Conservation (phyloP, 2,113 vertebrate genomes). For the Strix uralensis region DNA sequence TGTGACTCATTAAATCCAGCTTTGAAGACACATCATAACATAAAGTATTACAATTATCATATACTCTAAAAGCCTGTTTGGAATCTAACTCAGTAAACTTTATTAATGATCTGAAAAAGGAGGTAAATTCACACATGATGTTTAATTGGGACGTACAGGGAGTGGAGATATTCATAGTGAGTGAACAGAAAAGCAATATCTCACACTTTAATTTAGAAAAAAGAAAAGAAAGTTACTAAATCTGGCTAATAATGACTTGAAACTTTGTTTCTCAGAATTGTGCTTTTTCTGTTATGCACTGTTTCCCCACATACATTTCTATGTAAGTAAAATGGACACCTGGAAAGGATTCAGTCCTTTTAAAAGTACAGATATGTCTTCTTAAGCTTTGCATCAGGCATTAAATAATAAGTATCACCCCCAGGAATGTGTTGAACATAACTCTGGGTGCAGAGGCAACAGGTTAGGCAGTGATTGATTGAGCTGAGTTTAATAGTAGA, state of each 20-base stretch:
- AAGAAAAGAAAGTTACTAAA: background rate
- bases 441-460: background rate
- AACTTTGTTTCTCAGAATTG: background rate
- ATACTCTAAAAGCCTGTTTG: constrained; percentile 49
- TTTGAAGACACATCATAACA: constrained; percentile 61
- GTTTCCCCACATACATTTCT: background rate
- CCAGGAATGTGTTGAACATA: background rate
- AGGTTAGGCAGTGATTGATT: background rate
- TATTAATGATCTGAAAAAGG: constrained; percentile 53
- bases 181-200: background rate
- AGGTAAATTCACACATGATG: constrained; percentile 26
- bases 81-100: constrained; percentile 52
- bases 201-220: background rate
- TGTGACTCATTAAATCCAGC: constrained; percentile 53
- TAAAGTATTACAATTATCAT: constrained; percentile 51
- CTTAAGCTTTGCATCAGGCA: background rate
- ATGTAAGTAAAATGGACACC: background rate
- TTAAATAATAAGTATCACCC: background rate
- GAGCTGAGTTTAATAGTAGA: background rate
- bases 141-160: constrained; percentile 15
- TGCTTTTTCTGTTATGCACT: background rate
- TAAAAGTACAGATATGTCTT: background rate
- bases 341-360: background rate
- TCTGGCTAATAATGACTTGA: background rate
- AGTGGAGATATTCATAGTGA: background rate